Evolutionary conservation across 2,888 invertebrate genomes (phyloP), one percentile per base, ranked within the genome.

Genomic region (Candidula unifasciata): DNA sequence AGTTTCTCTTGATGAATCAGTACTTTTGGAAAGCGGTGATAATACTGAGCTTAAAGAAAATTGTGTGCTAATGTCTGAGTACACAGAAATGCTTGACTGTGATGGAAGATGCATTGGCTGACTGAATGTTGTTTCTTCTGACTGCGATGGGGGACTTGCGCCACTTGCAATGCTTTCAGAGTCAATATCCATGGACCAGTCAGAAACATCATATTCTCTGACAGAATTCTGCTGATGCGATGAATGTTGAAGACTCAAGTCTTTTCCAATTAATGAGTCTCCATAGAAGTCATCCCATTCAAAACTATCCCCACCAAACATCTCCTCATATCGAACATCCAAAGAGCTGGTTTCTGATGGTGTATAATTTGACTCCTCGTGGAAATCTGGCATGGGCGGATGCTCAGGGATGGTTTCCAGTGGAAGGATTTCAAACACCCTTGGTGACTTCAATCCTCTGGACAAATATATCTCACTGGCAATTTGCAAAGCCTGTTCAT

Each of bases 261-360:
- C 91, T 80, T 86, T 84, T 10, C 91, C 91, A 10, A 91, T 88
- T 66, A 92, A 87, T 24, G 90, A 87, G 69, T 90, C 90, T 10
- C 90, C 91, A 60, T 89, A 90, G 79, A 90, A 90, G 85, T 92
- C 92, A 87, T 92, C 92, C 92, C 92, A 92, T 84, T 92, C 90
- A 88, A 89, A 91, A 85, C 86, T 89, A 84, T 90, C 89, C 74
- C 85, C 80, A 21, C 86, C 80, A 82, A 89, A 89, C 44, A 87
- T 83, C 44, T 91, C 91, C 24, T 91, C 92, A 85, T 89, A 86
- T 52, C 86, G 86, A 8, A 88, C 84, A 77, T 88, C 89, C 76
- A 84, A 57, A 16, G 88, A 87, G 64, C 90, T 89, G 66, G 86
- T 88, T 69, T 89, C 88, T 66, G 90, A 89, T 0, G 88, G 88